Base-by-base conservation (phyloP, 2,797 vertebrate species). In the Typhlichthys eigenmanni region DNA sequence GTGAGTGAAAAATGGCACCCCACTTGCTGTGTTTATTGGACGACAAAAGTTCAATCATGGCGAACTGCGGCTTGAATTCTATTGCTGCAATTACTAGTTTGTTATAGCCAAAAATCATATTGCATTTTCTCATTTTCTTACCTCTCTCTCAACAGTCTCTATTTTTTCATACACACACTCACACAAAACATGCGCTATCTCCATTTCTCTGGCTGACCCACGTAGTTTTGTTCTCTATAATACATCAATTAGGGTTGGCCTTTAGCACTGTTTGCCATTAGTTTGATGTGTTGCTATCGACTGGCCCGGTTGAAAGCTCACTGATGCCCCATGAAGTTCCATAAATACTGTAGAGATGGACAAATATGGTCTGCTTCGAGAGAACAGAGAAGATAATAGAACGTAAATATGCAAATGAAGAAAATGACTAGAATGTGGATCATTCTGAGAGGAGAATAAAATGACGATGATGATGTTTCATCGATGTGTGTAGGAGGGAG, bases 301-400 rank as follows among this genome's bases (percentile, higher is more conserved):
- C 57, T 47, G 24, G 34, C 43, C 19, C 19, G 24, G 13, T 6
- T 34, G 38, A 59, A 54, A 47, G 48, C 50, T 50, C 57, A 34
- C 56, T 60, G 17, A 60, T 54, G 32, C 45, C 43, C 64, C 52
- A 46, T 29, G 50, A 66, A 45, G 51, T 29, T 47, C 38, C 29
- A 34, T 53, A 10, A n/a, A 14, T 55, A 8, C 34, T 32, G 38
- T n/a, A 59, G 11, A 10, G 43, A 45, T 51, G 49, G 45, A 45
- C 29, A 32, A 13, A 48, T 14, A 16, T 34, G 12, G 19, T 19
- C 24, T 32, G 38, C 8, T n/a, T 16, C 9, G 19, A 52, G 53
- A 38, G 60, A 29, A 48, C 6, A 52, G 53, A 50, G 19, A 55
- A 55, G 29, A 32, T 34, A 9, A 14, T 32, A 10, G 32, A 14